These are phyloP conservation scores for Cyprinella venusta DNA, from an alignment of 2,797 vertebrate genomes.

Conservation along the genomic window DNA sequence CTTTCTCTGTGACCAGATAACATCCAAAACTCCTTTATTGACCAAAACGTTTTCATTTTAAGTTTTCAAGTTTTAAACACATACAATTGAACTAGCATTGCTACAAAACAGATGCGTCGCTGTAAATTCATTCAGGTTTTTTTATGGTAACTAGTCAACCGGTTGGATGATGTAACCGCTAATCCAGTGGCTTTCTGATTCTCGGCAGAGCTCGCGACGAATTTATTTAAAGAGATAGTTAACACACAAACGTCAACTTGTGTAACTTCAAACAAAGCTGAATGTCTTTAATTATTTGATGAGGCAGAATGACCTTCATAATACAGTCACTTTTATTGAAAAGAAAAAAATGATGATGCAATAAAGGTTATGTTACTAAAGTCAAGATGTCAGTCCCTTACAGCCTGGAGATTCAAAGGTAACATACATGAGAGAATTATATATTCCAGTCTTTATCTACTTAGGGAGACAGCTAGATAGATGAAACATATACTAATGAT, in stretches of 20 bases:
- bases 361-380: neutral
- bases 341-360: neutral
- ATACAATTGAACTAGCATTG: neutral
- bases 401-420: neutral
- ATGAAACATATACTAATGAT: neutral
- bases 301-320: neutral
- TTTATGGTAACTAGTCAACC: neutral
- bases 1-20: neutral
- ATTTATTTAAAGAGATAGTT: neutral
- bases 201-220: neutral
- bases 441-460: no score
- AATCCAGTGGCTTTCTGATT: neutral
- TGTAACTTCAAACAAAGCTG: neutral
- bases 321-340: neutral
- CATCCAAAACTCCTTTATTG: neutral
- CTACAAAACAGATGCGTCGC: neutral
- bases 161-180: slow-evolving; percentile 34
- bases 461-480: neutral
- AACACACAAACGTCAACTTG: neutral
- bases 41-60: neutral
- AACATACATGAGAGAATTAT: neutral
- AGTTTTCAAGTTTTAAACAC: neutral
- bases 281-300: no score
- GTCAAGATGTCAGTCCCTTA: neutral
- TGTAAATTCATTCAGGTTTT: neutral